These are phyloP conservation scores for Montipora foliosa DNA, from an alignment of 64 coral and sea anemone genomes.

Conservation along the genomic window DNA sequence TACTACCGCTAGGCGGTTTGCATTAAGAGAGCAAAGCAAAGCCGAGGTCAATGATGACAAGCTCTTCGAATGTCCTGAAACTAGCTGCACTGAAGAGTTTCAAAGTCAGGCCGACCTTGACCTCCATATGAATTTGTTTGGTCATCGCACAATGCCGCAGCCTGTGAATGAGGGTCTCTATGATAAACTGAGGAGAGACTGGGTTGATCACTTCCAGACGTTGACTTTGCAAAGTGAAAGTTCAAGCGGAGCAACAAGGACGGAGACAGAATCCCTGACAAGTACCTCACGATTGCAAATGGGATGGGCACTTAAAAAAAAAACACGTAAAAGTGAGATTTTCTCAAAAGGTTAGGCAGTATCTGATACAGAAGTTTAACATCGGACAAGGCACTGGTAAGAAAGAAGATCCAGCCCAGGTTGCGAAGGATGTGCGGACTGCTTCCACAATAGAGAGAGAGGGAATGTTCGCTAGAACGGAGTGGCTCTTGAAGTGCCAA, in stretches of 20 bases:
- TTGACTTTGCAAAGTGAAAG: not conserved
- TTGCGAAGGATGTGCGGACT: slow-evolving; percentile 45
- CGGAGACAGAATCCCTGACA: not conserved
- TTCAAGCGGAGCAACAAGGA: not conserved
- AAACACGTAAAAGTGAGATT: too few relatives aligned
- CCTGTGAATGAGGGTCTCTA: not conserved
- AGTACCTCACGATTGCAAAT: not conserved
- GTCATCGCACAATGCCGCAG: not conserved
- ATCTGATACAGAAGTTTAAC: slow-evolving; percentile 52
- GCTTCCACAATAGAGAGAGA: slow-evolving; percentile 31
- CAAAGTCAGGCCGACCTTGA: not conserved
- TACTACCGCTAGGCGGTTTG: not conserved
- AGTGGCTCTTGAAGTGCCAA: slow-evolving; percentile 55
- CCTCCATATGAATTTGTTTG: not conserved
- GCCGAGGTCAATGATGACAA: not conserved
- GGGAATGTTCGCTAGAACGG: slow-evolving; percentile 34
- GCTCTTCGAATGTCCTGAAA: not conserved
- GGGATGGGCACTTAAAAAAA: slow-evolving; percentile 32
- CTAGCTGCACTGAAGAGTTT: slow-evolving; percentile 1
- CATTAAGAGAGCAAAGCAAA: not conserved
- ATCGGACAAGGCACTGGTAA: slow-evolving; percentile 16
- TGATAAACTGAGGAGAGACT: not conserved
- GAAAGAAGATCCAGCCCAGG: slow-evolving; percentile 36
- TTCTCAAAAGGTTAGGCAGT: slow-evolving; percentile 25
- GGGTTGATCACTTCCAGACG: not conserved